Evolutionary conservation across 2,888 invertebrate species (phyloP).

Genomic region (Schrankia costaestrigalis): DNA sequence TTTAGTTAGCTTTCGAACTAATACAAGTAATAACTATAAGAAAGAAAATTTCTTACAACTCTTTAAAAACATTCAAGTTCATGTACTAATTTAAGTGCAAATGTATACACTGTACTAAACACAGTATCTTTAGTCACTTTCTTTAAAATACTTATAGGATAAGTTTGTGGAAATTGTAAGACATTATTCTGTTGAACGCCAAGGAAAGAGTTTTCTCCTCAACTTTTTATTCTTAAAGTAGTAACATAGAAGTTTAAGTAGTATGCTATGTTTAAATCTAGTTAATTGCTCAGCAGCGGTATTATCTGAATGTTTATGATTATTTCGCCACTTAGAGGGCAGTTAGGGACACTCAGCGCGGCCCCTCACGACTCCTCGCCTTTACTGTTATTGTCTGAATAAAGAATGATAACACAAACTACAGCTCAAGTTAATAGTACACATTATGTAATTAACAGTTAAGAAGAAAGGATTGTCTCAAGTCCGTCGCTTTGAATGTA

Average conservation of each 20-base stretch:
- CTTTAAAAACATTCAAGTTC: no score
- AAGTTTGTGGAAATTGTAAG: no score
- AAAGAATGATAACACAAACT: constrained; percentile 9
- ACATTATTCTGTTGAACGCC: no score
- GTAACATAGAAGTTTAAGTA: neutral
- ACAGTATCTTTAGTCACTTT: no score
- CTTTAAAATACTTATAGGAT: no score
- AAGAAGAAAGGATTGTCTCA: constrained; percentile 2
- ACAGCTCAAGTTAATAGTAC: constrained; percentile 1
- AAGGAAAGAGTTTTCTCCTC: no score
- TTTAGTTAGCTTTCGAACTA: no score
- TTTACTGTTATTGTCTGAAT: constrained; percentile 7
- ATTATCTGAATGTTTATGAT: constrained; percentile 33
- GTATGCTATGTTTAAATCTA: constrained; percentile 5
- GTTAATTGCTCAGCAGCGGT: constrained; percentile 42
- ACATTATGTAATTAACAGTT: constrained; percentile 26
- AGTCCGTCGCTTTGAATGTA: constrained; percentile 12
- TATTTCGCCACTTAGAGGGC: constrained; percentile 22
- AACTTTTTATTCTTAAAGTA: no score
- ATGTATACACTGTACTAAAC: no score
- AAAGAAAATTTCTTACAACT: no score
- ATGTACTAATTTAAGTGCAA: no score
- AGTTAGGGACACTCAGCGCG: constrained; percentile 4
- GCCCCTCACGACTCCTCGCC: constrained; percentile 3
- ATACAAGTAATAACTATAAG: no score